These are phyloP conservation scores for honey bee (Apis mellifera) DNA, from an alignment of 1,140 invertebrate species.

Conservation along the genomic window Amel_HAv3.1 CM009936.2:5634001-5634500, in stretches of 20 bases:
- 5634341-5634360: conserved; percentile 60
- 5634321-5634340: conserved; percentile 69
- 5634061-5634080: conserved; percentile 38
- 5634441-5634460: too few species aligned
- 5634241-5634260: conserved; percentile 63
- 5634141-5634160: not conserved
- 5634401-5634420: too few species aligned
- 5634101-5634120: conserved; percentile 1
- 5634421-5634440: too few species aligned
- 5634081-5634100: conserved; percentile 33
- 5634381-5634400: not conserved
- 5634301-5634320: conserved; percentile 19
- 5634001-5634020: conserved; percentile 61
- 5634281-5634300: conserved; percentile 52
- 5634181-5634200: conserved; percentile 59
- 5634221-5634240: conserved; percentile 72
- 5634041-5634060: not conserved
- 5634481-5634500: too few species aligned
- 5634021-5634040: conserved; percentile 41
- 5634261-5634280: conserved; percentile 63
- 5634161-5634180: conserved; percentile 6
- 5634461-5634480: too few species aligned
- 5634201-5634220: conserved; percentile 65
- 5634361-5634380: conserved; percentile 35
- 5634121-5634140: conserved; percentile 16